Percentiles rank a stretch among this genome's conserved stretches.
These are phyloP conservation scores for Eueremaeus valkanovi DNA, from an alignment of 2,888 invertebrate species.

Conservation along the genomic window DNA sequence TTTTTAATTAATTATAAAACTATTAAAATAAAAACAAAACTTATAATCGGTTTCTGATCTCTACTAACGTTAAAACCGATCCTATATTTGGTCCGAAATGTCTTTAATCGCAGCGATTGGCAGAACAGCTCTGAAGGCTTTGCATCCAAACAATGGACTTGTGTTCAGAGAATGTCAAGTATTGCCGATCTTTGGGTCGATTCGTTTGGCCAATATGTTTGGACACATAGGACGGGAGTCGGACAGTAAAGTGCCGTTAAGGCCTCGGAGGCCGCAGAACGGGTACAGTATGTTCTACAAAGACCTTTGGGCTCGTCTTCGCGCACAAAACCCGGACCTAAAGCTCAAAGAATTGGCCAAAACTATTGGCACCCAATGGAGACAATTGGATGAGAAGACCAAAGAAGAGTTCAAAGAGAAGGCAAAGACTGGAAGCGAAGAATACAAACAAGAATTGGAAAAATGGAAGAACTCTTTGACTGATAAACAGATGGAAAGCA, in stretches of 20 bases:
- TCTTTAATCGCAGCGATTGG: slow-evolving; percentile 3
- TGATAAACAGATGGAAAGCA: slow-evolving; percentile 2
- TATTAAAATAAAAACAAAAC: too few relatives aligned
- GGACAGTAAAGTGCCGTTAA: neutral
- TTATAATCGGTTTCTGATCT: too few relatives aligned
- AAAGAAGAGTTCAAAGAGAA: neutral
- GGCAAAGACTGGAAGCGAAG: neutral
- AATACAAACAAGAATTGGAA: neutral
- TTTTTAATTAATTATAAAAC: too few relatives aligned
- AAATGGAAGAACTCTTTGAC: slow-evolving; percentile 13
- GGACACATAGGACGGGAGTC: neutral
- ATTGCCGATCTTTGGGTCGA: neutral
- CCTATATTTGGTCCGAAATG: neutral
- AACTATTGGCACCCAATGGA: neutral
- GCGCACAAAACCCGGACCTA: neutral
- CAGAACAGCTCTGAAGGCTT: neutral
- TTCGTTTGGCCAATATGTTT: neutral
- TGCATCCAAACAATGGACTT: neutral
- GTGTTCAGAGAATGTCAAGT: neutral
- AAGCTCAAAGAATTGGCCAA: slow-evolving; percentile 8
- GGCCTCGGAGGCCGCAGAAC: neutral
- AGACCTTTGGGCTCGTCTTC: neutral
- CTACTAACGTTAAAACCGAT: neutral
- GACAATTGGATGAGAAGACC: neutral
- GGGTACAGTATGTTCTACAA: slow-evolving; percentile 26